Conservation (phyloP, 1,140 invertebrate genomes). For the Drosophila orena region DNA sequence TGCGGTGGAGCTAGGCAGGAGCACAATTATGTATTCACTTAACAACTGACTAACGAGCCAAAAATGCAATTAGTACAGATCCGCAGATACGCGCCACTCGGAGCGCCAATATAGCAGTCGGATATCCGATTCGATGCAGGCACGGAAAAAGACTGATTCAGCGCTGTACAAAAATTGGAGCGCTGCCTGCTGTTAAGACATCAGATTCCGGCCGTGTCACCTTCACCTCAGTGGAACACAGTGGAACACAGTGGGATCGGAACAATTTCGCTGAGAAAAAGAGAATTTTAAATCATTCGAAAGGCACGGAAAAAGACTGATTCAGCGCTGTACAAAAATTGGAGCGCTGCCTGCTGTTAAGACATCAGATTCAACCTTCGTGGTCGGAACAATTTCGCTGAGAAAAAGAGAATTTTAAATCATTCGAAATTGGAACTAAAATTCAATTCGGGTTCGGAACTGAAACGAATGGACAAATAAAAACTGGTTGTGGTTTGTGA, state of each 20-base stretch:
- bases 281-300: conserved; percentile 30
- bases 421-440: conserved; percentile 9
- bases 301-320: conserved; percentile 73
- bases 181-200: no score
- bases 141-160: conserved; percentile 69
- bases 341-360: no score
- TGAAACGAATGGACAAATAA: no score
- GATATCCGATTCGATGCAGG: conserved; percentile 71
- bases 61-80: conserved; percentile 21
- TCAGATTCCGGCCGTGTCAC: no score
- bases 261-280: background rate
- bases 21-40: conserved; percentile 14
- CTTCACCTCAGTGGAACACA: no score
- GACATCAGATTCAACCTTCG: no score
- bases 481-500: no score
- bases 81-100: conserved; percentile 48
- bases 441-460: background rate
- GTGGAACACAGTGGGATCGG: no score
- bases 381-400: no score
- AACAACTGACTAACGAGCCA: conserved; percentile 27
- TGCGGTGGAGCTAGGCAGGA: conserved; percentile 7
- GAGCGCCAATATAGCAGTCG: conserved; percentile 42
- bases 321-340: conserved; percentile 11
- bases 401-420: conserved; percentile 18
- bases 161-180: background rate